Conservation (phyloP, 2,797 vertebrate genomes). For the Amphiprion clarkii region DNA sequence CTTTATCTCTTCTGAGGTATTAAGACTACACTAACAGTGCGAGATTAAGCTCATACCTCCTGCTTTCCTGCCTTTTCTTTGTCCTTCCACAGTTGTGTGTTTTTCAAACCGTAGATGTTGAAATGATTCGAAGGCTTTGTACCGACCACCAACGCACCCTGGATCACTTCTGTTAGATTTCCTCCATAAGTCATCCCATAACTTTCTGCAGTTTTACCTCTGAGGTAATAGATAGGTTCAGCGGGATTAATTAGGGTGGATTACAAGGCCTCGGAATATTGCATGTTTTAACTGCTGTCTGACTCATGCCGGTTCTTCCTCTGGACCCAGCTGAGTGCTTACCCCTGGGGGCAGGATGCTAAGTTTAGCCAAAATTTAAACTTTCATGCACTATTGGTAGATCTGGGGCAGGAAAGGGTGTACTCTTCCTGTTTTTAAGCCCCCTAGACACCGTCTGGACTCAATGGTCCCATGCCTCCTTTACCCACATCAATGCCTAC, state of each 20-base stretch:
- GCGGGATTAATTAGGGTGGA: conserved; percentile 41
- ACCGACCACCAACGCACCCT: conserved; percentile 31
- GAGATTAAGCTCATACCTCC: conserved; percentile 34
- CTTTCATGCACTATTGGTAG: conserved; percentile 67
- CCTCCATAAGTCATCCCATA: conserved; percentile 14
- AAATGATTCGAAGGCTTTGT: conserved; percentile 31
- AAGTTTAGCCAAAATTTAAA: conserved; percentile 74
- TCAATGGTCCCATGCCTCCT: conserved; percentile 48
- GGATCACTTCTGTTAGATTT: conserved; percentile 2
- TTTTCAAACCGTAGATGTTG: conserved; percentile 34
- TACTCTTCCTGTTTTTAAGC: conserved; percentile 79
- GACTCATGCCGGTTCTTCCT: conserved; percentile 29
- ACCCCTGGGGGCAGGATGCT: conserved; percentile 50
- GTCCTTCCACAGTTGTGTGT: conserved; percentile 27
- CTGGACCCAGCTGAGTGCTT: conserved; percentile 33
- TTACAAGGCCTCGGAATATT: conserved; percentile 39
- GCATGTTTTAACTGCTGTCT: conserved; percentile 30
- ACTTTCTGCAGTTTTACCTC: conserved; percentile 27
- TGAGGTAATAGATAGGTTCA: conserved; percentile 35
- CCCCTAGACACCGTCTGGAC: conserved; percentile 62
- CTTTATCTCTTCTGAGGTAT: conserved; percentile 37
- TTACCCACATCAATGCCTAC: conserved; percentile 65
- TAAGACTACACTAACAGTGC: conserved; percentile 20
- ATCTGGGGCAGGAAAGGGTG: conserved; percentile 83
- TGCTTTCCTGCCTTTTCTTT: conserved; percentile 32